Evolutionary conservation across 2,797 vertebrate genomes (phyloP).

Genomic region (Poecilia wingei): DNA sequence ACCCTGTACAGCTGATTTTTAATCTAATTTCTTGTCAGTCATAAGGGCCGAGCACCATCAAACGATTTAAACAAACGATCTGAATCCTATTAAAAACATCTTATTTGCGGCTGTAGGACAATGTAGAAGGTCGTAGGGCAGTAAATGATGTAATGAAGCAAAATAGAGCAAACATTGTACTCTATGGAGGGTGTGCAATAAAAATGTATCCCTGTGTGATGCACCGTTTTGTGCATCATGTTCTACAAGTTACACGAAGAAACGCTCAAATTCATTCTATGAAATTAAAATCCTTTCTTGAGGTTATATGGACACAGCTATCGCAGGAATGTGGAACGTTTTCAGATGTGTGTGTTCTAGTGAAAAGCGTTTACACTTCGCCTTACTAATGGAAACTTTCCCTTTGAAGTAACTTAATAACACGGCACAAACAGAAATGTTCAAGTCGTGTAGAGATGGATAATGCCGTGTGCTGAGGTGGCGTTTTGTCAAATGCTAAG

Average conservation of each 20-base stretch:
- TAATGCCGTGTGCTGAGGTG: conserved; percentile 52
- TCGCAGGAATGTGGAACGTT: background rate
- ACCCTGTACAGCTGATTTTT: background rate
- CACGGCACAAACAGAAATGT: conserved; percentile 8
- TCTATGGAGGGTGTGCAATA: background rate
- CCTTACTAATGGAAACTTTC: conserved; percentile 31
- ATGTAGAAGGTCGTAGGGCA: background rate
- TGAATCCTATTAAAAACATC: background rate
- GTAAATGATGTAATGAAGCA: background rate
- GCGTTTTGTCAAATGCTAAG: conserved; percentile 54
- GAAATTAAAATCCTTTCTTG: background rate
- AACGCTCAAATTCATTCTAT: background rate
- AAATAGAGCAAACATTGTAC: background rate
- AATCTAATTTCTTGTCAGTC: background rate
- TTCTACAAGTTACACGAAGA: too few relatives aligned
- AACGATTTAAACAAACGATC: background rate
- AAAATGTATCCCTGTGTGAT: background rate
- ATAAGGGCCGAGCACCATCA: background rate
- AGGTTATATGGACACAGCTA: background rate
- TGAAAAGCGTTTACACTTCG: conserved; percentile 15
- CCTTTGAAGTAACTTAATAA: conserved; percentile 53
- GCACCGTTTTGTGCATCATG: background rate
- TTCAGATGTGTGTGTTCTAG: background rate
- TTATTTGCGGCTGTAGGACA: background rate
- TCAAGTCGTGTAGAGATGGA: conserved; percentile 51